Evolutionary conservation across 2,888 invertebrate genomes (phyloP).

Genomic region (Erannis defoliaria): DNA sequence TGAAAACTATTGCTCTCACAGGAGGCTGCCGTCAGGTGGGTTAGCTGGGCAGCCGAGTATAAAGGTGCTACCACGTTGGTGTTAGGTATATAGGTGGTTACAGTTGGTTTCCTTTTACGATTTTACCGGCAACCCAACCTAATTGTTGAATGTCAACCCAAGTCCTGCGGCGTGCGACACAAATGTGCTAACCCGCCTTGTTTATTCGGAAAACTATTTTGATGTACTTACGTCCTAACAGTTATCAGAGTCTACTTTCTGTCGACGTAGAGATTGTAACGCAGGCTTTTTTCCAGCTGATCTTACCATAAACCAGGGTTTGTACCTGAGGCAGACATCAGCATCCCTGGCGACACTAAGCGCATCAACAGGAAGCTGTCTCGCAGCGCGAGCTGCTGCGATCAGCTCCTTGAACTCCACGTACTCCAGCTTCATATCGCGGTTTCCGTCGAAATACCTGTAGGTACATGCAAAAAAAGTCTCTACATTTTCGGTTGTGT

Average conservation of each 20-base stretch:
- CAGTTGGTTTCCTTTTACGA: too few species aligned
- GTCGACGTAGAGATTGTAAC: too few species aligned
- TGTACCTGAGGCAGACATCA: slow-evolving; percentile 69
- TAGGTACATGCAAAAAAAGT: neutral
- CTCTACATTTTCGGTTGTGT: neutral
- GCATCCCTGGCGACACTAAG: slow-evolving; percentile 85
- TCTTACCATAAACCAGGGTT: neutral
- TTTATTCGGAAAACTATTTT: too few species aligned
- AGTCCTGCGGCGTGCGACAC: too few species aligned
- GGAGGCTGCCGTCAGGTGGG: too few species aligned
- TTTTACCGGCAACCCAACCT: too few species aligned
- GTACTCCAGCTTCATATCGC: slow-evolving; percentile 82
- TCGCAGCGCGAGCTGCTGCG: slow-evolving; percentile 81
- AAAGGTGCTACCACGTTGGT: too few species aligned
- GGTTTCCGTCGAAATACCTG: slow-evolving; percentile 87
- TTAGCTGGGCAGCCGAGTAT: too few species aligned
- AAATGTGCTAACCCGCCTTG: too few species aligned
- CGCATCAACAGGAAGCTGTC: slow-evolving; percentile 83
- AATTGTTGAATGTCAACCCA: too few species aligned
- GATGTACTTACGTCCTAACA: neutral
- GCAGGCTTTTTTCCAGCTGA: neutral
- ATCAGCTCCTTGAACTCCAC: slow-evolving; percentile 88
- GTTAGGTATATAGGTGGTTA: too few species aligned
- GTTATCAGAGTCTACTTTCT: neutral
- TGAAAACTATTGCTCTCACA: too few species aligned